Evolutionary conservation across 1,140 invertebrate species (phyloP).

Genomic region (Apis cerana): DNA sequence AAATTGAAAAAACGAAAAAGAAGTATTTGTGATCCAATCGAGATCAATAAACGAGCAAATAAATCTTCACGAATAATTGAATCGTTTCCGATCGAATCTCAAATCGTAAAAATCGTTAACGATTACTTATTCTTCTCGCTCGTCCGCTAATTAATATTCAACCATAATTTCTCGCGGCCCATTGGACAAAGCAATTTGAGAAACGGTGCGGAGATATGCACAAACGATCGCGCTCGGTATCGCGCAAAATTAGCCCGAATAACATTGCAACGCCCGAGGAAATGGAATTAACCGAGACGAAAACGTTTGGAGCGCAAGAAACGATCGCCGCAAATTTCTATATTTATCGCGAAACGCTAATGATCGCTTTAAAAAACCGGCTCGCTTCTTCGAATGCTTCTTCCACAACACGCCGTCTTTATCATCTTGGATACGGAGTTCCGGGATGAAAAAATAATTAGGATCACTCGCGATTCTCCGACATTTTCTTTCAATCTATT

Average conservation of each 20-base stretch:
- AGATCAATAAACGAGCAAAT: too few relatives aligned
- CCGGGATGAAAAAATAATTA: too few relatives aligned
- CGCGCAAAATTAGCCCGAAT: not conserved
- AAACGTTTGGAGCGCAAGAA: conserved; percentile 18
- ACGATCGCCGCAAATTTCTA: conserved; percentile 8
- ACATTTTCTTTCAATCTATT: not conserved
- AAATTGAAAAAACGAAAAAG: too few relatives aligned
- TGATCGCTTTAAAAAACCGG: conserved; percentile 25
- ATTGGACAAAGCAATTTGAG: too few relatives aligned
- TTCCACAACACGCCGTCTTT: not conserved
- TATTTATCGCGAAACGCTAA: conserved; percentile 44
- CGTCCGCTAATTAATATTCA: not conserved
- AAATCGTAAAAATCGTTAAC: too few relatives aligned
- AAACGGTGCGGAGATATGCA: too few relatives aligned
- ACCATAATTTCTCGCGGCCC: not conserved
- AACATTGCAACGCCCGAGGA: not conserved
- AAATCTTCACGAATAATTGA: too few relatives aligned
- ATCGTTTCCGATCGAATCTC: too few relatives aligned
- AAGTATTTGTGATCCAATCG: too few relatives aligned
- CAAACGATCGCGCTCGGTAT: not conserved
- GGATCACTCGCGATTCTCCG: too few relatives aligned
- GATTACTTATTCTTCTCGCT: too few relatives aligned
- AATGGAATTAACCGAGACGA: conserved; percentile 23
- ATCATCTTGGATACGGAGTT: too few relatives aligned
- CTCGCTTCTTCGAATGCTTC: not conserved